Percentiles rank a stretch among this genome's conserved stretches.
Conservation (phyloP, 1,140 invertebrate species). For the Parasteatoda tepidariorum region DNA sequence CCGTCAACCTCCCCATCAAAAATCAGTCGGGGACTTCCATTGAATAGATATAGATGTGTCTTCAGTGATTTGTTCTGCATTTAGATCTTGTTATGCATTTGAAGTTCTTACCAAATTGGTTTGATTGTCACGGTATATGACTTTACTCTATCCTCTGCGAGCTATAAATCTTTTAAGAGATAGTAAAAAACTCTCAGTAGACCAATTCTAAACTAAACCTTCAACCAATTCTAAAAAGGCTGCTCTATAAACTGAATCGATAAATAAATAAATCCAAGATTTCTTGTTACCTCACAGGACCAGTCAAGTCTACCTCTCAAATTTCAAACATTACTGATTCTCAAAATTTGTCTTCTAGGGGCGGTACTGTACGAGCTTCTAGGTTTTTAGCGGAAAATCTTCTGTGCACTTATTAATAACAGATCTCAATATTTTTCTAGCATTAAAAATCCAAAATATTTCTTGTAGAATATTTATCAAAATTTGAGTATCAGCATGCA, state of each 20-base stretch:
- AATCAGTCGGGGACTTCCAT: conserved; percentile 31
- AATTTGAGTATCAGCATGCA: conserved; percentile 1
- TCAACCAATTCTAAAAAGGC: too few species aligned
- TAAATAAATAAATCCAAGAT: conserved; percentile 68
- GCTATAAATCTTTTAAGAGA: conserved; percentile 67
- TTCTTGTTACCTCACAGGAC: conserved; percentile 67
- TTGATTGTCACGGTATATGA: conserved; percentile 43
- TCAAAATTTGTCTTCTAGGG: conserved; percentile 61
- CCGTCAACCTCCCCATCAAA: conserved; percentile 23
- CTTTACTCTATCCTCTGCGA: conserved; percentile 62
- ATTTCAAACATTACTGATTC: conserved; percentile 65
- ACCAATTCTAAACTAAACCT: too few species aligned
- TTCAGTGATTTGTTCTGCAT: conserved; percentile 4
- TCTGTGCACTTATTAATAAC: not conserved
- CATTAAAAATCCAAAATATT: conserved; percentile 29
- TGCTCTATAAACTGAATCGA: conserved; percentile 68
- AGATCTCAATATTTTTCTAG: not conserved
- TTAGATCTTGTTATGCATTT: conserved; percentile 27
- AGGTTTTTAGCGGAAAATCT: conserved; percentile 18
- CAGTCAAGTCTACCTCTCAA: conserved; percentile 68
- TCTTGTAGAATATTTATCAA: conserved; percentile 3
- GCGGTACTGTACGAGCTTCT: not conserved
- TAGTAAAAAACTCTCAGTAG: conserved; percentile 67
- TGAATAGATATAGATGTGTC: conserved; percentile 12
- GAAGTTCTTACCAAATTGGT: conserved; percentile 54